Base-by-base conservation (phyloP, 2,113 vertebrate species). In the Scolopax mira region DNA sequence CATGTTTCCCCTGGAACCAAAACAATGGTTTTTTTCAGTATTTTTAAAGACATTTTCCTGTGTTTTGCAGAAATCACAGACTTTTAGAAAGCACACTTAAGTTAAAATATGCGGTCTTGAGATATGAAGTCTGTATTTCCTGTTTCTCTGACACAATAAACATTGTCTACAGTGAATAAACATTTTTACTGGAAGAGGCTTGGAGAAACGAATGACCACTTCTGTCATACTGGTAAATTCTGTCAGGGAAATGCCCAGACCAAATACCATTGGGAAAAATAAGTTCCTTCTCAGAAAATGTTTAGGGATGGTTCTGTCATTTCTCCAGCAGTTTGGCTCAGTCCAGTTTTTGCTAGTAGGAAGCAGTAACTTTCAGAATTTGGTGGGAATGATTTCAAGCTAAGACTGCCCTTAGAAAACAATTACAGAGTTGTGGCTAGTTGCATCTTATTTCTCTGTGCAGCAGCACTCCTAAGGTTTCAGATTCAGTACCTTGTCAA, bases 81-180 rank as follows among this genome's bases (percentile, higher is more conserved):
- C 55, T 91, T 91, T 91, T 41, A 87, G 84, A 94, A 96, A 84
- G 42, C 25, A 74, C 22, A 67, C 84, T 95, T 80, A 44, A 71
- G 48, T 70, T 73, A 94, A 95, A 95, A 83, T 91, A 96, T 55
- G 73, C 91, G 67, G 0, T 93, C 87, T 88, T 79, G 51, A 89
- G 83, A 96, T 89, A 93, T 15, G 48, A 89, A 94, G 73, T 72
- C 73, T 86, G 75, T 94, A 79, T 92, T 96, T 97, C 96, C 96
- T 97, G 93, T 95, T 93, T 90, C 61, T 89, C 65, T 79, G 62
- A 71, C 73, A 92, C 48, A 89, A 89, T 94, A 95, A 97, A 97
- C 93, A 93, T 81, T 85, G 79, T 86, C 57, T 89, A 71, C 55
- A 77, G 21, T 44, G 86, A 84, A 95, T 96, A 96, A 96, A 92